A percentile compares a stretch with the other conserved stretches of the same genome.
Evolutionary conservation across 2,797 vertebrate species (phyloP).

Genomic region (Tapera naevia): DNA sequence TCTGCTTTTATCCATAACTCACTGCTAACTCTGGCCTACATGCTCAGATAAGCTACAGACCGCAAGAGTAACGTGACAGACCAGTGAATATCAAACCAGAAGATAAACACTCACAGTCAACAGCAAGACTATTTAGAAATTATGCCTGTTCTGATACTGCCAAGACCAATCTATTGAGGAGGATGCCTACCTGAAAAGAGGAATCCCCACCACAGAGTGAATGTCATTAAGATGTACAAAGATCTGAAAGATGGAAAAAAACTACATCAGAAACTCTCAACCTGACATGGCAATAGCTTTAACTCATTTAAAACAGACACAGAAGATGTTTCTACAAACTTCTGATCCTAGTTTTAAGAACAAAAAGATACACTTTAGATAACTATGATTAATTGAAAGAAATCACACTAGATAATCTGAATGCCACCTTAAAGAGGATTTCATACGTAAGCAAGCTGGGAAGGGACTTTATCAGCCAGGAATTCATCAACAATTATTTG

Average conservation of each 20-base stretch:
- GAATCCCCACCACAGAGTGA: conserved; percentile 86
- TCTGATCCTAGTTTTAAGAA: not conserved
- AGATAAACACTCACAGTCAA: not conserved
- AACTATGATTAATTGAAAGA: not conserved
- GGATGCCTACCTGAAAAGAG: conserved; percentile 84
- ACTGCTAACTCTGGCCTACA: not conserved
- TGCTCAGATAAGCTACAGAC: not conserved
- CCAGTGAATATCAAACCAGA: not conserved
- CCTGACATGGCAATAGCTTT: not conserved
- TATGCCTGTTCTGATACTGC: not conserved
- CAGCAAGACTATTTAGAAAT: not conserved
- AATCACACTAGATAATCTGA: not conserved
- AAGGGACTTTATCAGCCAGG: not conserved
- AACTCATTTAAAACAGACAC: not conserved
- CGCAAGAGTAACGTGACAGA: not conserved
- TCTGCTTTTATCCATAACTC: not conserved
- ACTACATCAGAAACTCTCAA: not conserved
- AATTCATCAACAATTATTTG: too few relatives aligned
- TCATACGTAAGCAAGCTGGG: not conserved
- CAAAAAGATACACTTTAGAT: not conserved
- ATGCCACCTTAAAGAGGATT: not conserved
- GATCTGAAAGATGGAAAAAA: conserved; percentile 75
- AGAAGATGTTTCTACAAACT: not conserved
- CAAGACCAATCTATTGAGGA: not conserved
- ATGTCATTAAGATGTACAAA: conserved; percentile 87